Evolutionary conservation across 2,113 vertebrate genomes (phyloP), one percentile per base, ranked within the genome.

Genomic region (Narcine bancroftii): DNA sequence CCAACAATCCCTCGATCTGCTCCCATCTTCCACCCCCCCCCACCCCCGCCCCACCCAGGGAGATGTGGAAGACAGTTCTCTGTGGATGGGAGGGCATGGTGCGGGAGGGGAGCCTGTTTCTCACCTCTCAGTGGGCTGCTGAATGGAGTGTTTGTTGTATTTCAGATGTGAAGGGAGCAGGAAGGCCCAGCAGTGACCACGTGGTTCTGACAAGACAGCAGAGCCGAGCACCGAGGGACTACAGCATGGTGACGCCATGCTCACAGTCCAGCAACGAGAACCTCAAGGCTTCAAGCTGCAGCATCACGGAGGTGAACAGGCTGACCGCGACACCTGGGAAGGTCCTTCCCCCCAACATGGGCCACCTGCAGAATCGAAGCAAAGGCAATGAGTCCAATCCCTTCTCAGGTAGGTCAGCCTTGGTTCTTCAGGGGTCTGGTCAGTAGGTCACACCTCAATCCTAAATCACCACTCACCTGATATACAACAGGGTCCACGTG

Each of bases 191-290:
- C 92, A 95, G 96, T 0, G 96, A 97, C 93, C 96, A 96, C 93
- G 95, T 96, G 33, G 96, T 95, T 0, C 93, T 96, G 93, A 94
- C 93, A 89, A 96, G 95, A 93, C 94, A 95, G 9, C 95, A 92
- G 75, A 93, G 95, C 60, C 93, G 94, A 0, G 93, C 92, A 53
- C 92, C 93, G 29, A 95, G 93, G 72, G 94, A 96, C 0, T 95
- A 96, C 0, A 97, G 96, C 94, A 98, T 96, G n/a, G 95, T 93
- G 47, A 98, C 97, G 2, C 94, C 96, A 47, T 96, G 95, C 93
- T 98, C 97, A 13, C 96, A 97, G 93, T 96, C 95, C 65, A 97
- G 96, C 0, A 96, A 98, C 0, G 96, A 97, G 0, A 97, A 97
- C 47, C 92, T 95, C 93, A 97, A 96, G 93, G 94, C 93, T 0